Base-by-base conservation (phyloP, 1,140 invertebrate species). In the Pemphigus obesinymphae region DNA sequence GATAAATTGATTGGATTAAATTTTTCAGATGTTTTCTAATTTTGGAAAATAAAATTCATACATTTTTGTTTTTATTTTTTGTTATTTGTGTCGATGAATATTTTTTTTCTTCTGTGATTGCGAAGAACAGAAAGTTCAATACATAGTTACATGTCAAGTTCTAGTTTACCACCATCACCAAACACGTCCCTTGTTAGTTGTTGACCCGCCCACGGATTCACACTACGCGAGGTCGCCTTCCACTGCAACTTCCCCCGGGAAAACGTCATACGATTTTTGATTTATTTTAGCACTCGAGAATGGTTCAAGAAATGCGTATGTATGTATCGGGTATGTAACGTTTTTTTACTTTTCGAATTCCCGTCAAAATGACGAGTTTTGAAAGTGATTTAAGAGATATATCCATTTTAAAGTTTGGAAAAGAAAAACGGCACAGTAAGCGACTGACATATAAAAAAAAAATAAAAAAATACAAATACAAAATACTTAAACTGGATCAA, bases 211-310 rank as follows among this genome's bases (percentile, higher is more conserved):
- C 26, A 31, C 20, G 23, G 37, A 20, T 75, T 75, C 45, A 53
- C 45, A 45, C 68, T 75, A n/a, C n/a, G n/a, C 45, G 10, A 48
- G n/a, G 40, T 23, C 40, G n/a, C 26, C 26, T 34, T 37, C 45
- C 50, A 13, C 20, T 5, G 11, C n/a, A 23, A 58, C 48, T 53
- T 76, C 73, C 50, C 73, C n/a, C 50, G 73, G 73, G 73, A 76
- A 55, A 58, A 76, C n/a, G 73, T 76, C 73, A 76, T 58, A 43
- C 31, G 45, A 58, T n/a, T 76, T 76, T 76, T 76, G 73, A 76
- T 76, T 76, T 76, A 76, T 53, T 70, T 70, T 70, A 70, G 37
- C 66, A 43, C 66, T 23, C 37, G 37, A 43, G 37, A 70, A 70
- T 43, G 37, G 66, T 70, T 26, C n/a, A 26, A 43, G 37, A 43